Base-by-base conservation (phyloP, 2,888 invertebrate species). In the Agonopterix subpropinquella region DNA sequence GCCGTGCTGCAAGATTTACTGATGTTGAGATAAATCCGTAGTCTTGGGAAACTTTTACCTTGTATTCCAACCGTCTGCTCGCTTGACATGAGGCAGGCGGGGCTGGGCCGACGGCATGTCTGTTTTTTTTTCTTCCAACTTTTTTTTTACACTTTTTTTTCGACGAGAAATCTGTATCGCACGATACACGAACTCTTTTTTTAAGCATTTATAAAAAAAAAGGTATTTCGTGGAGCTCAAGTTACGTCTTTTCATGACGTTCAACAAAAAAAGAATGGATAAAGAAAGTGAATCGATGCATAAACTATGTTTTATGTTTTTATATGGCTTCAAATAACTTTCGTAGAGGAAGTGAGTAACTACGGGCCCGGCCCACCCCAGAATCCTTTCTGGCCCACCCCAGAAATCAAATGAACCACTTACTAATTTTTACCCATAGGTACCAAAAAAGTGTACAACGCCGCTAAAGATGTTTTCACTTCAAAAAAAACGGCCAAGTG, bases 141-240 rank as follows among this genome's bases (percentile, higher is more conserved):
- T 64, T 67, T 67, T 70, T 65, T 65, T 60, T 57, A 9, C 52
- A 58, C 49, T 62, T 55, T 70, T 73, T 76, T 76, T 75, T 70
- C 63, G 58, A 72, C 64, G 69, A 74, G 71, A 77, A 81, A 80
- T 81, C 77, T 79, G 80, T 81, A 83, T 80, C 71, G 81, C 81
- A 82, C 80, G 78, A 73, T 71, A 76, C 66, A 72, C 70, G 70
- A 70, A 71, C 58, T 71, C 69, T 68, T 73, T 28, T 28, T 75
- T 70, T 67, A 64, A 61, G 59, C 69, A 55, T 58, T 62, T 64
- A 60, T 60, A 59, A 45, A 62, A 64, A 64, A 64, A 70, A 71
- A 67, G 61, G 53, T 53, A 52, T 50, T 51, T 53, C 51, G 50
- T 50, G 53, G 47, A 45, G 44, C 41, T 51, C 45, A 49, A 50